phyloP scores from a whole-genome alignment of 1,140 invertebrate species.

The Hylyphantes graminicola region DNA sequence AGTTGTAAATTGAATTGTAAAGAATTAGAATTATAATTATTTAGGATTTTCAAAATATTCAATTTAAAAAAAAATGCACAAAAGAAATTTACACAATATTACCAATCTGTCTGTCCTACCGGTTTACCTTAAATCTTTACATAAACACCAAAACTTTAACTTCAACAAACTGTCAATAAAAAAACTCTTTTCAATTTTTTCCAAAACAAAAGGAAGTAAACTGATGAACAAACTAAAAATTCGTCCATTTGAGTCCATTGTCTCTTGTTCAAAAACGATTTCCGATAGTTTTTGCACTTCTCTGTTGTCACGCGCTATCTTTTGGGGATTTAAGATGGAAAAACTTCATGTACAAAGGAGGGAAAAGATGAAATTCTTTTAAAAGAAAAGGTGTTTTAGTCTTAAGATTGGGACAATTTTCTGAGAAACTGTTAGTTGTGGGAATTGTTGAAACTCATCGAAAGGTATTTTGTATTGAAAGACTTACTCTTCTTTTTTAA shows the following conservation, averaged over 20 bases:
- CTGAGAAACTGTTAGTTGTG: conserved; percentile 1
- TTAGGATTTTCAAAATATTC: no score
- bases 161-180: not conserved
- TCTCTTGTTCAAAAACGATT: conserved; percentile 27
- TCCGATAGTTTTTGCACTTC: conserved; percentile 31
- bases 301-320: conserved; percentile 35
- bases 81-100: no score
- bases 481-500: no score
- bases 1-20: no score
- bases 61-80: no score
- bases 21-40: no score
- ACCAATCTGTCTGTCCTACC: no score
- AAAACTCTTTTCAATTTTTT: not conserved
- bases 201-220: not conserved
- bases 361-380: not conserved
- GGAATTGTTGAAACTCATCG: conserved; percentile 9
- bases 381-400: not conserved
- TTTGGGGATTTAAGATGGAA: conserved; percentile 22
- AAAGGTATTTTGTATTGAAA: no score
- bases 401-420: conserved; percentile 3
- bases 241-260: conserved; percentile 7
- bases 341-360: not conserved
- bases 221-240: not conserved
- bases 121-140: conserved; percentile 4
- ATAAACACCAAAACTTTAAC: not conserved